Evolutionary conservation across 1,140 invertebrate species (phyloP), one percentile per base, ranked within the genome.

Genomic region (Heliconius hermathena): DNA sequence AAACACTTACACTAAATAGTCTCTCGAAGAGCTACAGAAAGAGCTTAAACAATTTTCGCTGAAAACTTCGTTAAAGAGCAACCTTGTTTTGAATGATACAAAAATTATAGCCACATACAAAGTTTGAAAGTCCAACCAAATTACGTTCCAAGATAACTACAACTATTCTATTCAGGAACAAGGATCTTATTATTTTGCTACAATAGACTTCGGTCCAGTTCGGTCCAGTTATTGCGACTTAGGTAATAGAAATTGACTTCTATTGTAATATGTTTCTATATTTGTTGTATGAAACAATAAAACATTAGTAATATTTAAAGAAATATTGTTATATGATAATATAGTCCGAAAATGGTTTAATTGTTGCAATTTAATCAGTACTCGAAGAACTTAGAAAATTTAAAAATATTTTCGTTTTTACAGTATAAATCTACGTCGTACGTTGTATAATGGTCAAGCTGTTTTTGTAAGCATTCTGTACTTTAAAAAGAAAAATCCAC

Each of bases 181-280:
- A 80, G 52, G 13, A 74, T 57, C 46, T 73, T 74, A 77, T 81
- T 81, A 77, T 54, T 49, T 57, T 66, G 71, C 41, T 81, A 77
- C 75, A 74, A 66, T 76, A 70, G 33, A 70, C 74, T 80, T 80
- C 26, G 22, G 71, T 73, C 60, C 49, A 71, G 52, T 80, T 76
- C 22, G 22, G 52, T 78, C 72, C 36, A 41, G 77, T 49, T 73
- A 73, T 78, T 33, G 72, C 60, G 36, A 76, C 52, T 70, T 60
- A 76, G 74, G 22, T 60, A 57, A 72, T 72, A 72, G 71, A 41
- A 57, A 72, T 72, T 38, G 71, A 22, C n/a, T 72, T 72, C 36
- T 38, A 11, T 38, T 38, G 4, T 33, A 33, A 13, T 36, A 71
- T 5, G 22, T 66, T 13, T 9, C 1, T 16, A 29, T 72, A 41